phyloP scores from a whole-genome alignment of 2,888 invertebrate species.

The Heliothis peltigera region DNA sequence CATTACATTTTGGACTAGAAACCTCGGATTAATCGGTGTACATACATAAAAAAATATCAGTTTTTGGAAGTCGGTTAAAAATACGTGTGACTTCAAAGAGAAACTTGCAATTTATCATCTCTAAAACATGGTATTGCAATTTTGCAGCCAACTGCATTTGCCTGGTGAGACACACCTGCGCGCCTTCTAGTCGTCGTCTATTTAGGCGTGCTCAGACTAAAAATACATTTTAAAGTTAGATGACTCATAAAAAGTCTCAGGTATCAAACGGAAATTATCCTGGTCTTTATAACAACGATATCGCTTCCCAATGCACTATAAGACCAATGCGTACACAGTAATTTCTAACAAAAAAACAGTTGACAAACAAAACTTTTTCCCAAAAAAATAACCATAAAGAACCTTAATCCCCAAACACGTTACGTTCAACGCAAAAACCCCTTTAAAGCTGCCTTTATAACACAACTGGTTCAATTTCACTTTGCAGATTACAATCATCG shows the following conservation, averaged over 20 bases:
- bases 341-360: not conserved
- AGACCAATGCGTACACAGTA: not conserved
- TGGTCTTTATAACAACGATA: too few relatives aligned
- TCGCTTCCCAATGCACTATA: not conserved
- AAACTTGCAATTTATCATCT: not conserved
- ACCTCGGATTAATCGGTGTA: too few relatives aligned
- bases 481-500: constrained; percentile 56
- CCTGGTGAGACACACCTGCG: too few relatives aligned
- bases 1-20: too few relatives aligned
- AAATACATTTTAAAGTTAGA: too few relatives aligned
- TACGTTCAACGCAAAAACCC: constrained; percentile 7
- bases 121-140: not conserved
- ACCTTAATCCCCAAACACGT: constrained; percentile 5
- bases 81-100: not conserved
- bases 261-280: too few relatives aligned
- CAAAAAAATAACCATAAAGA: not conserved
- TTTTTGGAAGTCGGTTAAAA: too few relatives aligned
- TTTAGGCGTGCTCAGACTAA: too few relatives aligned
- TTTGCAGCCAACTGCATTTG: too few relatives aligned
- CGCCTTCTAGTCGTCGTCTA: too few relatives aligned
- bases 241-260: too few relatives aligned
- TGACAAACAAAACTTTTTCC: not conserved
- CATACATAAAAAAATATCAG: too few relatives aligned
- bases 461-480: constrained; percentile 36
- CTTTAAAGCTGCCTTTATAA: constrained; percentile 28